phyloP scores from a whole-genome alignment of 2,888 invertebrate species.

The Spodoptera exigua region DNA sequence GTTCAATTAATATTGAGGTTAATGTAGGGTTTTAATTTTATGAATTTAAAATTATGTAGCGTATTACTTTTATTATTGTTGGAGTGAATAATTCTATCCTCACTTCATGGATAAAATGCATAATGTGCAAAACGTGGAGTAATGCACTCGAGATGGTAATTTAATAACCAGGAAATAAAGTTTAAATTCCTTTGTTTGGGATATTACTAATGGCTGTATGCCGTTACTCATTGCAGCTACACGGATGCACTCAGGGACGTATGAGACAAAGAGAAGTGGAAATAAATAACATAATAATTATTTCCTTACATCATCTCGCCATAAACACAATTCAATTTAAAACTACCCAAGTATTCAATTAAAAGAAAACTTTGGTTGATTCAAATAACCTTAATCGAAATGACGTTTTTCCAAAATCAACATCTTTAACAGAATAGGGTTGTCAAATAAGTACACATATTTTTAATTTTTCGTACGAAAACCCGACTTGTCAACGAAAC shows the following conservation, averaged over 20 bases:
- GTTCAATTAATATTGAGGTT: not conserved
- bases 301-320: constrained; percentile 32
- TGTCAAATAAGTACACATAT: constrained; percentile 17
- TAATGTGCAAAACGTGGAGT: too few relatives aligned
- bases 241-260: constrained; percentile 53
- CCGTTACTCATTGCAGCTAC: constrained; percentile 20
- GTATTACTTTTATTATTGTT: too few relatives aligned
- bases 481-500: too few relatives aligned
- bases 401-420: constrained; percentile 23
- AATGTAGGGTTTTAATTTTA: not conserved
- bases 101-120: too few relatives aligned
- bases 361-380: constrained; percentile 16
- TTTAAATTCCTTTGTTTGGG: constrained; percentile 2
- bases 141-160: too few relatives aligned
- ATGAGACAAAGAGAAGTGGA: constrained; percentile 38
- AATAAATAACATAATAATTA: constrained; percentile 15
- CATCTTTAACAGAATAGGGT: constrained; percentile 31
- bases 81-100: too few relatives aligned
- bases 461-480: too few relatives aligned
- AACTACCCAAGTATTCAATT: constrained; percentile 14
- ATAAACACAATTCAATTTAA: constrained; percentile 9
- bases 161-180: constrained; percentile 5
- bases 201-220: constrained; percentile 1
- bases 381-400: constrained; percentile 27
- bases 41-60: too few relatives aligned